Conservation (phyloP, 2,113 vertebrate species). For the Cheirogaleus medius region DNA sequence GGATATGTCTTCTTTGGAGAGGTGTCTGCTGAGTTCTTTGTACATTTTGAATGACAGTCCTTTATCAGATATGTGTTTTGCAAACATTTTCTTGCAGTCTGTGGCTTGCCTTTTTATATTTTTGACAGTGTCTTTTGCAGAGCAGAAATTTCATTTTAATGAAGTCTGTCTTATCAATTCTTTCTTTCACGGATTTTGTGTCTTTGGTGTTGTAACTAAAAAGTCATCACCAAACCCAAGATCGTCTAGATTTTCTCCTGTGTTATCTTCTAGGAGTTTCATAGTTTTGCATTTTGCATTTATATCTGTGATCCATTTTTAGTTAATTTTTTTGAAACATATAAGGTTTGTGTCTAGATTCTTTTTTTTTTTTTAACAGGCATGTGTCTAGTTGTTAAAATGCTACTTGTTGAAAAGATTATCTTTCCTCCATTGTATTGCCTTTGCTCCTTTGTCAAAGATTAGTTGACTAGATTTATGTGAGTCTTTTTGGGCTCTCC, state of each 20-base stretch:
- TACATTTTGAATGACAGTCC: background rate
- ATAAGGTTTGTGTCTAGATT: background rate
- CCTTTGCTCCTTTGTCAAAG: background rate
- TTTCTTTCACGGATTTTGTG: background rate
- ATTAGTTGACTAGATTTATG: background rate
- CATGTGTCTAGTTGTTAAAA: background rate
- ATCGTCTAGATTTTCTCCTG: background rate
- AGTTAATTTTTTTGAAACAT: background rate
- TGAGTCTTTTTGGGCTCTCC: background rate
- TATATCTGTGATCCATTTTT: background rate
- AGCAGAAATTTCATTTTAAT: background rate
- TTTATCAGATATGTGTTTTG: background rate
- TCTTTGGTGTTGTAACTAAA: background rate
- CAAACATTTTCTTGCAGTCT: background rate
- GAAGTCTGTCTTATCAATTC: background rate
- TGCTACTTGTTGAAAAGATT: background rate
- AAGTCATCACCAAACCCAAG: background rate
- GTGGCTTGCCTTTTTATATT: background rate
- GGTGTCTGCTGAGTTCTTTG: background rate
- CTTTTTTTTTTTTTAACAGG: background rate
- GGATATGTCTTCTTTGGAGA: background rate
- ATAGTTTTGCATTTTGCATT: background rate
- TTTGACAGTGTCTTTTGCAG: background rate
- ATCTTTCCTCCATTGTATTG: background rate
- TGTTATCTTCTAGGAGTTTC: background rate